Percentiles rank a stretch among this genome's conserved stretches.
Conservation (phyloP, 2,797 vertebrate genomes). For the Lepidocolaptes lacrymiger region DNA sequence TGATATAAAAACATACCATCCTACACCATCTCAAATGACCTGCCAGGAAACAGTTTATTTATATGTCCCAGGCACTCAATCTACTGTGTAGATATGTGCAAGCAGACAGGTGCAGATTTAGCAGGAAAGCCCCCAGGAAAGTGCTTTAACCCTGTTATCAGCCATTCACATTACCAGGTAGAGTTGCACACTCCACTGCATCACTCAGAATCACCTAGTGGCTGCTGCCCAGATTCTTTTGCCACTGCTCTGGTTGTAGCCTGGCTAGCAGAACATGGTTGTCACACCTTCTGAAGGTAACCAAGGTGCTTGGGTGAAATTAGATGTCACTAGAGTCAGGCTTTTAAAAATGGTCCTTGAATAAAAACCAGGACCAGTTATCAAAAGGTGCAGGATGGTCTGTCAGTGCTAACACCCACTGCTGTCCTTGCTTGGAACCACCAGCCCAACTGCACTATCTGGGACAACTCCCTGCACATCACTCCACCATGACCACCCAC, state of each 20-base stretch:
- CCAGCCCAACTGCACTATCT: not conserved
- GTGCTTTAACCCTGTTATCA: not conserved
- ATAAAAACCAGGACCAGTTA: not conserved
- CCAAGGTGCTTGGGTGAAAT: not conserved
- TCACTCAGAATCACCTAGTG: not conserved
- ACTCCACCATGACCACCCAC: no score
- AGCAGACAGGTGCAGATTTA: slow-evolving; percentile 6
- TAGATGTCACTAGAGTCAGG: not conserved
- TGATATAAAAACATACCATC: slow-evolving; percentile 53
- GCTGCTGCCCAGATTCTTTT: not conserved
- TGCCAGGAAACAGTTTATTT: slow-evolving; percentile 40
- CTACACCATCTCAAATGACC: not conserved
- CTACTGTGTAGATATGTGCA: not conserved
- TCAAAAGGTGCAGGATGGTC: not conserved
- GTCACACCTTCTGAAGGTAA: not conserved
- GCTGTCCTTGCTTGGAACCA: not conserved
- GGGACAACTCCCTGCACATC: not conserved
- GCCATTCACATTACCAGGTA: not conserved
- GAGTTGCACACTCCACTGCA: not conserved
- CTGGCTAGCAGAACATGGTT: not conserved
- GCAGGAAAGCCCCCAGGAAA: not conserved
- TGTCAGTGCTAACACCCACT: not conserved
- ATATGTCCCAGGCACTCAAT: not conserved
- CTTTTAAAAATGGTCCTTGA: not conserved
- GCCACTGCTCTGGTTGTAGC: not conserved